A percentile compares a stretch with the other conserved stretches of the same genome.
These are phyloP conservation scores for Myotis lucifugus DNA, from an alignment of 2,113 vertebrate species.

Conservation along the genomic window DNA sequence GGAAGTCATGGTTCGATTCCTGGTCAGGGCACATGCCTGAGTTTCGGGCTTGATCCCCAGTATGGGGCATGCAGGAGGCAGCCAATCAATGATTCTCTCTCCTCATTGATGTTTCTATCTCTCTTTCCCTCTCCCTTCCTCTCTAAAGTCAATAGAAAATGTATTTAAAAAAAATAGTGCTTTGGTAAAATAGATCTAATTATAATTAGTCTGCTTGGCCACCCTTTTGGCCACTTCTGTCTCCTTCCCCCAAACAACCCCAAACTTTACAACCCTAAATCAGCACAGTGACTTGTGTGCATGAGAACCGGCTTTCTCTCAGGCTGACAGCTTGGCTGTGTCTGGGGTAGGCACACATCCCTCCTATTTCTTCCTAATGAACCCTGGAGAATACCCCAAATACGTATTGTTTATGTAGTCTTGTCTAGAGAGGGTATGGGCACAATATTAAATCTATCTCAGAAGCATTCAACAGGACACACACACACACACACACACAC, in stretches of 20 bases:
- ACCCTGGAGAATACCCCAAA: background rate
- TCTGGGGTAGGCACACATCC: background rate
- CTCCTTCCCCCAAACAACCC: background rate
- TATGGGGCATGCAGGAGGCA: too few species aligned
- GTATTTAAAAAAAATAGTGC: background rate
- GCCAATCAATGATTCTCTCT: too few species aligned
- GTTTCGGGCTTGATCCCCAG: too few species aligned
- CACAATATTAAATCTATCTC: conserved; percentile 34
- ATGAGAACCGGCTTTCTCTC: background rate
- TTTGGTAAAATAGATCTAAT: background rate
- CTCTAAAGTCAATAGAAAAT: too few species aligned
- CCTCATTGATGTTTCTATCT: too few species aligned
- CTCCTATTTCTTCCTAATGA: conserved; percentile 38
- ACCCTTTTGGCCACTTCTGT: background rate
- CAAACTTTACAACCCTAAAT: background rate
- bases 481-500: accelerated
- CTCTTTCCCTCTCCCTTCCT: too few species aligned
- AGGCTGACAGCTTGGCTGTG: conserved; percentile 25
- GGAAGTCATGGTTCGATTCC: too few species aligned
- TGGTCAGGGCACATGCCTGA: too few species aligned
- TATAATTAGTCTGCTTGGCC: background rate
- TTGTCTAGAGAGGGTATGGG: background rate
- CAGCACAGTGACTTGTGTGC: background rate
- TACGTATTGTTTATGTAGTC: background rate
- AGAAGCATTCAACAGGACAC: conserved; percentile 37